phyloP scores from a whole-genome alignment of 2,888 invertebrate species.

The Eudemis profundana region DNA sequence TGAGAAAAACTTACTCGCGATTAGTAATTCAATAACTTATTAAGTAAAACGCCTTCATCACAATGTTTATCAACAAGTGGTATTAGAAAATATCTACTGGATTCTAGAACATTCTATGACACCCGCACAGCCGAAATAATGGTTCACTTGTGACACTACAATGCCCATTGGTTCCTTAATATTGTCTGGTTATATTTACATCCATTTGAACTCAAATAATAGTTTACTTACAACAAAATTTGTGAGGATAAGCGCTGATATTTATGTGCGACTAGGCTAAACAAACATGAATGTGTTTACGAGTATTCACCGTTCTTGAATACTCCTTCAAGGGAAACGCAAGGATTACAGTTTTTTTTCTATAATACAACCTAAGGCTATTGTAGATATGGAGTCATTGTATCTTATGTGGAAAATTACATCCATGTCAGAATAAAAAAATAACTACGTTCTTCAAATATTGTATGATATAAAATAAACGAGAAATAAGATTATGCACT shows the following conservation, averaged over 20 bases:
- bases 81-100: conserved; percentile 47
- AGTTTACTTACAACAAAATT: not conserved
- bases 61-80: conserved; percentile 32
- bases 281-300: too few relatives aligned
- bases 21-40: conserved; percentile 43
- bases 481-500: too few relatives aligned
- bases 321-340: too few relatives aligned
- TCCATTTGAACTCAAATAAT: conserved; percentile 13
- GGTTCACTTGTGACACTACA: conserved; percentile 42
- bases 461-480: too few relatives aligned
- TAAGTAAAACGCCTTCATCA: conserved; percentile 47
- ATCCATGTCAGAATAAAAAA: too few relatives aligned
- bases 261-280: too few relatives aligned
- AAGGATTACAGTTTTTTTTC: too few relatives aligned
- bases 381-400: too few relatives aligned
- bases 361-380: too few relatives aligned
- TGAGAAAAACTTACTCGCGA: conserved; percentile 1
- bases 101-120: conserved; percentile 51
- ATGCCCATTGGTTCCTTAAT: conserved; percentile 41
- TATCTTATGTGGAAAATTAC: too few relatives aligned
- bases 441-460: too few relatives aligned
- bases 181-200: conserved; percentile 42
- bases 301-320: too few relatives aligned
- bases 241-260: not conserved
- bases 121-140: conserved; percentile 62